Evolutionary conservation across 2,888 invertebrate species (phyloP).

Genomic region (Tanytarsus gracilentus): DNA sequence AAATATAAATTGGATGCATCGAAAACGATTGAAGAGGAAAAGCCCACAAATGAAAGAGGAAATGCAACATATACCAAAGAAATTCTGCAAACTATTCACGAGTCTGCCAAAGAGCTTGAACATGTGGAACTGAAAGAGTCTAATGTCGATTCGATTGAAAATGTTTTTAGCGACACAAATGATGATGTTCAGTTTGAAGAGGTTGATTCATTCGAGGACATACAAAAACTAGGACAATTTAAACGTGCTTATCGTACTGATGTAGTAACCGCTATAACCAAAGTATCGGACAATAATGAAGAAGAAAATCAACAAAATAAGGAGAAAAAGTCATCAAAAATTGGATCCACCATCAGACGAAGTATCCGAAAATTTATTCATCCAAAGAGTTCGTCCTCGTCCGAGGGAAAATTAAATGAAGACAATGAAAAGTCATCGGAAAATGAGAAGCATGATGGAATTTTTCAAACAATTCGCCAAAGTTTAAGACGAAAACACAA

Average conservation of each 20-base stretch:
- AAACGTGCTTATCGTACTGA: conserved; percentile 39
- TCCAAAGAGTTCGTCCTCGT: conserved; percentile 32
- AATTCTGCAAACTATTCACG: conserved; percentile 28
- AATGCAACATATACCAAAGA: conserved; percentile 19
- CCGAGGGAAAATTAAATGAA: neutral
- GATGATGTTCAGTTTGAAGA: conserved; percentile 18
- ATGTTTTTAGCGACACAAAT: neutral
- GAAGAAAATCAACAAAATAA: conserved; percentile 1
- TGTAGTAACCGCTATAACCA: conserved; percentile 27
- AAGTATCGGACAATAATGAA: neutral
- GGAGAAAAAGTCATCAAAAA: neutral
- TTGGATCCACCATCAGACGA: conserved; percentile 36
- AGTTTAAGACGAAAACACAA: conserved; percentile 38
- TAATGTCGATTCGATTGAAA: neutral
- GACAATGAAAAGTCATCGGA: conserved; percentile 16
- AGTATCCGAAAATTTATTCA: conserved; percentile 40
- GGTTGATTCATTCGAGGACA: conserved; percentile 30
- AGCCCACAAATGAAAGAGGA: neutral
- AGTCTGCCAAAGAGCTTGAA: conserved; percentile 32
- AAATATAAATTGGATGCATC: neutral
- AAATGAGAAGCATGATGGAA: conserved; percentile 15
- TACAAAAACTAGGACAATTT: conserved; percentile 39
- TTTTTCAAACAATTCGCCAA: conserved; percentile 36
- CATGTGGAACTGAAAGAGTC: conserved; percentile 25
- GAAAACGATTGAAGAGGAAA: neutral